Percentiles rank a stretch among this genome's conserved stretches.
phyloP scores from a whole-genome alignment of 1,140 invertebrate species.

The Pseudomyrmex cubaensis region DNA sequence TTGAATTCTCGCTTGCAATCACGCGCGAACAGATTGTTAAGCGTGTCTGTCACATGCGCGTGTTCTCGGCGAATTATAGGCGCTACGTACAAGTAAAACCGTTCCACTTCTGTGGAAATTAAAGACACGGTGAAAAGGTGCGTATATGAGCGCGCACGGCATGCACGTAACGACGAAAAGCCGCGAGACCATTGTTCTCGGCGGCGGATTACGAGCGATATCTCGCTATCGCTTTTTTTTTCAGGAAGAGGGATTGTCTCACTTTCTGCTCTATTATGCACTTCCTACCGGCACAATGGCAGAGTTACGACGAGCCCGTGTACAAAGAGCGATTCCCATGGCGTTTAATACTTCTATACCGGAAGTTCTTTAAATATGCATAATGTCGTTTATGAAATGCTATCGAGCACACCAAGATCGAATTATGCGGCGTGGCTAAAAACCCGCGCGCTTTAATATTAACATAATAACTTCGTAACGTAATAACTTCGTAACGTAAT shows the following conservation, averaged over 20 bases:
- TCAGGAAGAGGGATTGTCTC: constrained; percentile 60
- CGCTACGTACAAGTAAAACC: background rate
- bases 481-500: background rate
- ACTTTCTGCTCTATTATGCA: constrained; percentile 69
- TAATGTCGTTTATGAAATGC: constrained; percentile 42
- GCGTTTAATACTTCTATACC: constrained; percentile 53
- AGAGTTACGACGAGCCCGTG: constrained; percentile 37
- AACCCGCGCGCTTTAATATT: constrained; percentile 3
- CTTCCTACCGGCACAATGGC: constrained; percentile 56
- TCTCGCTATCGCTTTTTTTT: constrained; percentile 18
- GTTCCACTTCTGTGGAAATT: constrained; percentile 35
- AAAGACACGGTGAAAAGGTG: constrained; percentile 4
- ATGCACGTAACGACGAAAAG: constrained; percentile 13
- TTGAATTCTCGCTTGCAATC: background rate
- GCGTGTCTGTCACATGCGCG: background rate
- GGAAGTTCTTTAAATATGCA: constrained; percentile 27
- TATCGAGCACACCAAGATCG: background rate
- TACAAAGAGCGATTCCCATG: constrained; percentile 59
- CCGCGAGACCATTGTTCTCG: constrained; percentile 30
- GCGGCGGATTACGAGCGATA: constrained; percentile 41
- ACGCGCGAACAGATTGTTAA: constrained; percentile 21
- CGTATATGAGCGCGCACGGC: background rate
- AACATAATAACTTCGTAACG: background rate
- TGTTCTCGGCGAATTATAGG: background rate
- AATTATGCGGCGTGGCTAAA: constrained; percentile 13